phyloP scores from a whole-genome alignment of 2,888 invertebrate genomes.

The Dynastes grantii region DNA sequence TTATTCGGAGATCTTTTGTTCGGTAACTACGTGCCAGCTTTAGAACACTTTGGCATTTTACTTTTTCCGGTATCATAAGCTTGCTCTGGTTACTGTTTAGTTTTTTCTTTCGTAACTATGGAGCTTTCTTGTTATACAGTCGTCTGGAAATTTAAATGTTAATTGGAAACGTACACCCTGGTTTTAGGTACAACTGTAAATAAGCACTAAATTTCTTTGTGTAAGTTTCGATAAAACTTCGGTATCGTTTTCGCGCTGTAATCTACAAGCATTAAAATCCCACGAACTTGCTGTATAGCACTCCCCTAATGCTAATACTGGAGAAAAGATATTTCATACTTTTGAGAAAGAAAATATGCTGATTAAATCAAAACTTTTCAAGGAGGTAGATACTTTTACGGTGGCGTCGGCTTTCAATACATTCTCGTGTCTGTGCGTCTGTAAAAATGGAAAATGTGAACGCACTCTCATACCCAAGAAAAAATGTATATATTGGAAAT shows the following conservation, averaged over 20 bases:
- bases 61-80: background rate
- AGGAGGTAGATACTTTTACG: conserved; percentile 27
- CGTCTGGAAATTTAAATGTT: background rate
- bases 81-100: background rate
- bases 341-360: conserved; percentile 39
- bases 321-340: conserved; percentile 31
- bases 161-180: background rate
- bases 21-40: background rate
- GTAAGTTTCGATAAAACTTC: conserved; percentile 5
- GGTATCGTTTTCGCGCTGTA: conserved; percentile 3
- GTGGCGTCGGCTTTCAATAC: conserved; percentile 7
- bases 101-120: background rate
- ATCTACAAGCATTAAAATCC: conserved; percentile 38
- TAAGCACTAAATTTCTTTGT: conserved; percentile 15
- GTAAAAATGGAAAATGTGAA: conserved; percentile 14
- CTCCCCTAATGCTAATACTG: conserved; percentile 14
- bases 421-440: background rate
- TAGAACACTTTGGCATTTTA: conserved; percentile 4
- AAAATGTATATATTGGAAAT: background rate
- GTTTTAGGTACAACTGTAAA: background rate
- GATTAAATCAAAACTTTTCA: conserved; percentile 43
- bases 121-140: background rate
- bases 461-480: conserved; percentile 1
- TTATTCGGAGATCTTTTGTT: conserved; percentile 13
- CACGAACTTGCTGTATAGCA: background rate